A percentile compares a stretch with the other conserved stretches of the same genome.
These are phyloP conservation scores for Argya squamiceps DNA, from an alignment of 2,797 vertebrate genomes.

Conservation along the genomic window DNA sequence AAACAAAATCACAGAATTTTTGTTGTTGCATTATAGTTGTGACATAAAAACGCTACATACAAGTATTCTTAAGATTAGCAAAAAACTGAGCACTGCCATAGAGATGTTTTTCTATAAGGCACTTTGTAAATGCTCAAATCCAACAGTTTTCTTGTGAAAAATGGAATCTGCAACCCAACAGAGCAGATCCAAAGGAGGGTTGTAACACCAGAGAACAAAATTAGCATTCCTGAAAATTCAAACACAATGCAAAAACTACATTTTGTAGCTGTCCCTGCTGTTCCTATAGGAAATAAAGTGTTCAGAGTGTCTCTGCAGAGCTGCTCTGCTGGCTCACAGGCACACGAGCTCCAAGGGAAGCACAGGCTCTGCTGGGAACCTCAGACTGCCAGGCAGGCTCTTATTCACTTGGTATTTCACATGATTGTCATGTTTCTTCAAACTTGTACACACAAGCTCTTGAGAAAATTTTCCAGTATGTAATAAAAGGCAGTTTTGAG, in stretches of 20 bases:
- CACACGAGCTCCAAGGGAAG: background rate
- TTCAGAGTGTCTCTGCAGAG: background rate
- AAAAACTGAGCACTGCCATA: constrained; percentile 27
- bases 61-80: background rate
- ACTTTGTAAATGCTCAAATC: constrained; percentile 9
- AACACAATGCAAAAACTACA: background rate
- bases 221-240: background rate
- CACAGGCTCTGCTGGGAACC: background rate
- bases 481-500: constrained; percentile 52
- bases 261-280: background rate
- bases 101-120: constrained; percentile 25
- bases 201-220: background rate
- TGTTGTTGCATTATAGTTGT: constrained; percentile 1
- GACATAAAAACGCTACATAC: background rate
- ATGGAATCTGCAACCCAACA: background rate
- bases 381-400: background rate
- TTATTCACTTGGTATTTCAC: background rate
- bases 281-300: background rate
- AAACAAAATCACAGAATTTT: background rate
- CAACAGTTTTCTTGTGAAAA: background rate
- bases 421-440: background rate
- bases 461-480: background rate
- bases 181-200: background rate
- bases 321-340: background rate
- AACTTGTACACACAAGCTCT: constrained; percentile 3